Evolutionary conservation across 2,888 invertebrate genomes (phyloP), one percentile per base, ranked within the genome.

Genomic region (Drosophila prostipennis): DNA sequence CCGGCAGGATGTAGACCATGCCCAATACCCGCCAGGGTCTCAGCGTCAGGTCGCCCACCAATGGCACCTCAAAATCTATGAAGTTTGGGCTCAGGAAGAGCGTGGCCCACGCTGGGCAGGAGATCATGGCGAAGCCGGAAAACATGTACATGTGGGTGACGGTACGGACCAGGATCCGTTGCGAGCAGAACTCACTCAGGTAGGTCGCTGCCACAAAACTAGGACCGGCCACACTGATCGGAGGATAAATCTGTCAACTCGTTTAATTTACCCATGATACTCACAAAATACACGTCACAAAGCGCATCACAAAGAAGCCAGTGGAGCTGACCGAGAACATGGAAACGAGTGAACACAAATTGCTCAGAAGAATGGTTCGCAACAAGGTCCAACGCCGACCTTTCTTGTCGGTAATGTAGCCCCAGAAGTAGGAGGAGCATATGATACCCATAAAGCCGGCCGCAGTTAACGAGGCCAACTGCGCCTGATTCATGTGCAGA

Each of bases 231-330:
- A 85, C 72, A 61, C 87, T 85, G 16, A n/a, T 34, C 13, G n/a
- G 8, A n/a, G 14, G 8, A 19, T 11, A 19, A n/a, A 13, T 19
- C 8, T 19, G 6, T 16, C 40, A 40, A 10, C 11, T 19, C 42
- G 8, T 6, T 23, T 13, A 13, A 3, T 2, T 43, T 3, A 3
- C 32, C 2, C 29, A 26, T 11, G 10, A 8, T 23, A 75, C 85
- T 85, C 46, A 87, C 87, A 83, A 85, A n/a, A 87, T 48, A 6
- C 87, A 87, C 1, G 77, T 78, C 2, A 87, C 0, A 11, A 84
- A 87, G 2, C 87, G 83, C 67, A 78, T 57, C 0, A 77, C 49
- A 37, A 85, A 77, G 32, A 87, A 84, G 2, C 60, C 23, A 0
- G 69, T 64, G 34, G 76, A 85, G n/a, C 19, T 69, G 6, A 72